These are phyloP conservation scores for Todus mexicanus DNA, from an alignment of 2,797 vertebrate species.

Conservation along the genomic window DNA sequence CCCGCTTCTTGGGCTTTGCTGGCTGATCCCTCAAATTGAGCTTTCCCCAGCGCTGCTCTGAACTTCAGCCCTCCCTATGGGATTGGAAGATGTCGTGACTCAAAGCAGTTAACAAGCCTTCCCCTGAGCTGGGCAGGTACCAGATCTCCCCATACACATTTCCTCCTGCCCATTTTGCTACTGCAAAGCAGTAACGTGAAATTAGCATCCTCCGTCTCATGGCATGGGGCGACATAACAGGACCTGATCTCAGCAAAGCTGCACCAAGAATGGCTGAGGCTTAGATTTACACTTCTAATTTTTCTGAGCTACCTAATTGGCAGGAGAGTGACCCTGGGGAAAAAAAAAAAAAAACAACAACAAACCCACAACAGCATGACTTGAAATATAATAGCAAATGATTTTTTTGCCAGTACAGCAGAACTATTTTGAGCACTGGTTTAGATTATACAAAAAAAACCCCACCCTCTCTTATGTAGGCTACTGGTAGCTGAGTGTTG, in stretches of 20 bases:
- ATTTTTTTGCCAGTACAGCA: background rate
- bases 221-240: accelerated
- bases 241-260: background rate
- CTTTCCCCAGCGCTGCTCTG: background rate
- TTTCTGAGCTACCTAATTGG: background rate
- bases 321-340: background rate
- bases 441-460: background rate
- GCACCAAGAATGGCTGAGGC: background rate
- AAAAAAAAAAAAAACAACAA: background rate
- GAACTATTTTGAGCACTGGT: background rate
- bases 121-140: background rate
- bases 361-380: background rate
- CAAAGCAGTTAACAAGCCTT: background rate
- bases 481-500: background rate
- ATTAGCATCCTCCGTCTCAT: background rate
- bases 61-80: background rate
- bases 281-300: background rate
- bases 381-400: background rate
- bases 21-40: background rate
- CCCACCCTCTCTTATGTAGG: background rate
- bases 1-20: background rate
- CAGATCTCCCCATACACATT: background rate
- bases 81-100: background rate
- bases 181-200: background rate
- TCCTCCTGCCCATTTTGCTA: background rate